These are phyloP conservation scores for Solea solea DNA, from an alignment of 2,113 vertebrate species.

Conservation along the genomic window DNA sequence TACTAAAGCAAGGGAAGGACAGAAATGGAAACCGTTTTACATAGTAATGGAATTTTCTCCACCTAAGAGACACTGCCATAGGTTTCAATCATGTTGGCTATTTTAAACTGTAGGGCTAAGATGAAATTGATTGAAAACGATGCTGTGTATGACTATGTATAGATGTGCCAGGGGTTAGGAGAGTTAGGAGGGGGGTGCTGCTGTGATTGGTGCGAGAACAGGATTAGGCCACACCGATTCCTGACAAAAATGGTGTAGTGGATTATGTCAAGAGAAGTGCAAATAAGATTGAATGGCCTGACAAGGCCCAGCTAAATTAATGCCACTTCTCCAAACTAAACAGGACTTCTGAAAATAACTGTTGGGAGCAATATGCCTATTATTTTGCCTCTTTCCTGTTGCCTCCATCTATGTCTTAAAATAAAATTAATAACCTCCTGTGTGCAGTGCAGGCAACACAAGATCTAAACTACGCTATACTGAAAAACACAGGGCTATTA, in stretches of 20 bases:
- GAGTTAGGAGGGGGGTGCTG: slow-evolving; percentile 7
- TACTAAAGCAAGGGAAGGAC: slow-evolving; percentile 16
- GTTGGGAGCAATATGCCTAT: slow-evolving; percentile 7
- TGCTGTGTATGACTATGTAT: not conserved
- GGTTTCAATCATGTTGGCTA: slow-evolving; percentile 39
- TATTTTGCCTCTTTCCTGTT: too few relatives aligned
- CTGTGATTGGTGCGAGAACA: slow-evolving; percentile 47
- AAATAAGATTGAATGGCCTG: slow-evolving; percentile 65
- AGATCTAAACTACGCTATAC: too few relatives aligned
- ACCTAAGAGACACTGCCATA: slow-evolving; percentile 26
- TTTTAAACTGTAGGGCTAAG: slow-evolving; percentile 44
- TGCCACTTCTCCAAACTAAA: slow-evolving; percentile 56
- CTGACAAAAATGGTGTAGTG: slow-evolving; percentile 51
- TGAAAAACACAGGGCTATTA: too few relatives aligned
- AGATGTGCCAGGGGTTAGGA: slow-evolving; percentile 9
- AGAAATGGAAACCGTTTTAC: slow-evolving; percentile 50
- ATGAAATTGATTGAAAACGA: slow-evolving; percentile 67
- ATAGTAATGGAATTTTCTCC: slow-evolving; percentile 59
- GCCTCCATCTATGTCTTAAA: too few relatives aligned
- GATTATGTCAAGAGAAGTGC: slow-evolving; percentile 49
- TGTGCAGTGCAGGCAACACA: too few relatives aligned
- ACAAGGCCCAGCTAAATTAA: slow-evolving; percentile 49
- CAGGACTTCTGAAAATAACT: slow-evolving; percentile 39
- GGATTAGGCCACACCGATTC: slow-evolving; percentile 74
- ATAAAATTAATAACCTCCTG: too few relatives aligned